Evolutionary conservation across 2,797 vertebrate species (phyloP), one percentile per base, ranked within the genome.

Genomic region (Loriculus beryllinus): DNA sequence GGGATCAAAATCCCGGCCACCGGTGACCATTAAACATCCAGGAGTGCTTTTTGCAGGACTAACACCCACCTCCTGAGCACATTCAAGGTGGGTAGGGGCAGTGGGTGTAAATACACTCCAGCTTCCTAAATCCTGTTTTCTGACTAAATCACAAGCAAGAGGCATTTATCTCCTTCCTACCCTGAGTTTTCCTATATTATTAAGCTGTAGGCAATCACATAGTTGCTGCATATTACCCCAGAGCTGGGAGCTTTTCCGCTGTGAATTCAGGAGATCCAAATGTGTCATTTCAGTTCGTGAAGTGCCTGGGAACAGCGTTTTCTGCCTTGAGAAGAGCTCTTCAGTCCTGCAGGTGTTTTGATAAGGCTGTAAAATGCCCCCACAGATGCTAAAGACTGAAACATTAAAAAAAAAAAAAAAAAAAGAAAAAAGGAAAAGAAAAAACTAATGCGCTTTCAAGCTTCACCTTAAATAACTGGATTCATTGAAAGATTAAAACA

Each of bases 191-290:
- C 49, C 28, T 13, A 35, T 15, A n/a, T 57, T 88, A 47, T 76
- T 91, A 47, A 86, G 62, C 13, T 39, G 13, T 28, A 70, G 56
- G 64, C 43, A 84, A 83, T 52, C 43, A 81, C 71, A 75, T 20
- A 63, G 68, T 60, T 92, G 56, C 54, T 86, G 60, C 43, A 48
- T 77, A 39, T 49, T 64, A 70, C 68, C 35, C 77, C 33, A 47
- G 85, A 71, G 64, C 63, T 64, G 76, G 47, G 43, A 81, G 47
- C 12, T 2, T 70, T 92, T 90, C 82, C 10, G 21, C 72, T 84
- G 85, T 82, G 77, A 72, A 84, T 90, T 88, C 40, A 74, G 71
- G 72, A 62, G 79, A 79, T 81, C 80, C 60, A 54, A 88, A 86
- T 0, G 1, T 84, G 63, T 86, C 14, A 8, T 84, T 90, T 70